A percentile compares a stretch with the other conserved stretches of the same genome.
Evolutionary conservation across 2,113 vertebrate species (phyloP).

Genomic region (Labeo catla): DNA sequence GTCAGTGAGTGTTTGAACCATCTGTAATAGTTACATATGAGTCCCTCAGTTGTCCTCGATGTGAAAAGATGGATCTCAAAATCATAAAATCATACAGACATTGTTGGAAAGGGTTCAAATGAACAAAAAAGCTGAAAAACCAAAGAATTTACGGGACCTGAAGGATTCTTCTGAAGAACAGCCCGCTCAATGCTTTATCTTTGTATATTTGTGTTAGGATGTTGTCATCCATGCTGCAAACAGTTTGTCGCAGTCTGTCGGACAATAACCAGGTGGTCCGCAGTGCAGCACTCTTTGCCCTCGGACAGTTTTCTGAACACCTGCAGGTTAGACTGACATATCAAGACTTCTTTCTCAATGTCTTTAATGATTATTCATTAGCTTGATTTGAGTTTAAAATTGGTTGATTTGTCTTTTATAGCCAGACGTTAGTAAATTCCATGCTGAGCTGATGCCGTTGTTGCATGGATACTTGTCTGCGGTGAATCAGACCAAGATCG

Average conservation of each 20-base stretch:
- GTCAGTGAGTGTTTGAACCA: no score
- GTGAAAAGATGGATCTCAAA: no score
- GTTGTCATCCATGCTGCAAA: constrained; percentile 81
- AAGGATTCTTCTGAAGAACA: no score
- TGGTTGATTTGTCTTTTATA: constrained; percentile 48
- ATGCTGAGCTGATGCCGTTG: constrained; percentile 84
- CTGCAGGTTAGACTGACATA: constrained; percentile 77
- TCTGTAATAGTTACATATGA: no score
- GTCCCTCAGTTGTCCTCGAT: no score
- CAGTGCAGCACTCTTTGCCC: constrained; percentile 83
- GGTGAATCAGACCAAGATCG: constrained; percentile 75
- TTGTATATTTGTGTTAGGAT: constrained; percentile 69
- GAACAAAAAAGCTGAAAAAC: no score
- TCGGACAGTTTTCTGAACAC: constrained; percentile 91
- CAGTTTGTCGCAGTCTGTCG: constrained; percentile 81
- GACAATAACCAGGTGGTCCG: constrained; percentile 84
- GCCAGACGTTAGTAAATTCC: constrained; percentile 86
- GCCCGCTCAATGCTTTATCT: neutral
- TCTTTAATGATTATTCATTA: neutral
- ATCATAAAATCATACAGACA: no score
- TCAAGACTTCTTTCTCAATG: neutral
- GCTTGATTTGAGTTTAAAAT: neutral
- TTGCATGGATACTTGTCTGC: constrained; percentile 83
- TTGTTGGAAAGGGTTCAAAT: no score
- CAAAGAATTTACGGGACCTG: no score